Evolutionary conservation across 2,113 vertebrate species (phyloP), one percentile per base, ranked within the genome.

Genomic region (Vombatus ursinus): DNA sequence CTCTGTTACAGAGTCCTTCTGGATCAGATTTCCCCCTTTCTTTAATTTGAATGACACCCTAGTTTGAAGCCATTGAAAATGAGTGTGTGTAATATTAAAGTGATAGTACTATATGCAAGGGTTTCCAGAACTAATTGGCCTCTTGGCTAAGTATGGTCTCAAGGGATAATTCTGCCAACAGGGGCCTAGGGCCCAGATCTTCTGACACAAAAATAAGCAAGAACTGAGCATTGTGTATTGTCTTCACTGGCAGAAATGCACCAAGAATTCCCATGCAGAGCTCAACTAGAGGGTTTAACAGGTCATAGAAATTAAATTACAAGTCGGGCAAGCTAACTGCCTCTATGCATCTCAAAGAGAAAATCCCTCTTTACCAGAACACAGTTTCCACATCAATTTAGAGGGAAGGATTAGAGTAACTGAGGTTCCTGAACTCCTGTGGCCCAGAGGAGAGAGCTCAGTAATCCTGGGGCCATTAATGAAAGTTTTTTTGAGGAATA

Each of bases 351-450:
- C 89, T n/a, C 10, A 0, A 0, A 90, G 52, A 93, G 4, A 92
- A 97, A 97, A 96, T 97, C 94, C 94, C 68, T 61, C 91, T 90
- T 24, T 57, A 92, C 92, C 96, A 49, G 84, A 84, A 84, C 93
- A 92, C 92, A 49, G 23, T 37, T 94, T 95, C n/a, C 90, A 24
- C 61, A 54, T 77, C 0, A 0, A 77, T 95, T 96, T 25, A 96
- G 4, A 90, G 94, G 68, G 37, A 44, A 96, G 77, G 61, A 91
- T 77, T 95, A 95, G 91, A 50, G 93, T 52, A 68, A 11, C 14
- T 49, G 95, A 96, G 92, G 50, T 91, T 90, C 23, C 84, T 90
- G 77, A 90, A 19, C 11, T 47, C 49, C 52, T 95, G 93, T 93
- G 28, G 2, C 90, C 68, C 3, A 10, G 54, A 1, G n/a, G 53